phyloP scores from a whole-genome alignment of 2,888 invertebrate species.

The Synergus itoensis region DNA sequence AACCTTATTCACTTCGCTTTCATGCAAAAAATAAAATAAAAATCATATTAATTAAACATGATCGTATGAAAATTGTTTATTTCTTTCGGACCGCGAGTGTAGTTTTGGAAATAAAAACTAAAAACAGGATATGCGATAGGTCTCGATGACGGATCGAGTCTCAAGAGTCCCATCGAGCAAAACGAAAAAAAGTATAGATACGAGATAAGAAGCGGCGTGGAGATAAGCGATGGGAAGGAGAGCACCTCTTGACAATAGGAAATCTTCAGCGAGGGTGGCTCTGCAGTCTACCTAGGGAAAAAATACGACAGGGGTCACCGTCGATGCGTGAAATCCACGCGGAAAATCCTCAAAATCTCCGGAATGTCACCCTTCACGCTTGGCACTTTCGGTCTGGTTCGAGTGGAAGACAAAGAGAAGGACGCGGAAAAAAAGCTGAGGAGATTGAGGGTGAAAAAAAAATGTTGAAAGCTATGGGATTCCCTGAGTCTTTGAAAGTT shows the following conservation, averaged over 20 bases:
- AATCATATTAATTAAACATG: not conserved
- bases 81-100: no score
- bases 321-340: conserved; percentile 54
- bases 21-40: not conserved
- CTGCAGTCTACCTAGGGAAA: conserved; percentile 18
- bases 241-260: conserved; percentile 48
- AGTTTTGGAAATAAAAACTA: not conserved
- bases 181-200: conserved; percentile 31
- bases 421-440: conserved; percentile 28
- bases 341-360: conserved; percentile 57
- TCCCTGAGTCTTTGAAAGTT: conserved; percentile 12
- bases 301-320: conserved; percentile 51
- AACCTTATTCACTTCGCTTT: not conserved
- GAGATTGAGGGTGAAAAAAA: conserved; percentile 18
- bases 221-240: conserved; percentile 31
- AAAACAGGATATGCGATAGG: not conserved
- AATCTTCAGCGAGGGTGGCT: conserved; percentile 43
- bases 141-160: not conserved
- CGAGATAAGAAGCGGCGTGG: conserved; percentile 15
- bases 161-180: not conserved
- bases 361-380: conserved; percentile 46
- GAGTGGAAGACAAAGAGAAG: conserved; percentile 49
- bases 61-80: no score
- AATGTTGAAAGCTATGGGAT: conserved; percentile 29
- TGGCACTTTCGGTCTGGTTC: conserved; percentile 42